These are phyloP conservation scores for Parauchenoglanis ngamensis DNA, from an alignment of 2,797 vertebrate species.

Conservation along the genomic window DNA sequence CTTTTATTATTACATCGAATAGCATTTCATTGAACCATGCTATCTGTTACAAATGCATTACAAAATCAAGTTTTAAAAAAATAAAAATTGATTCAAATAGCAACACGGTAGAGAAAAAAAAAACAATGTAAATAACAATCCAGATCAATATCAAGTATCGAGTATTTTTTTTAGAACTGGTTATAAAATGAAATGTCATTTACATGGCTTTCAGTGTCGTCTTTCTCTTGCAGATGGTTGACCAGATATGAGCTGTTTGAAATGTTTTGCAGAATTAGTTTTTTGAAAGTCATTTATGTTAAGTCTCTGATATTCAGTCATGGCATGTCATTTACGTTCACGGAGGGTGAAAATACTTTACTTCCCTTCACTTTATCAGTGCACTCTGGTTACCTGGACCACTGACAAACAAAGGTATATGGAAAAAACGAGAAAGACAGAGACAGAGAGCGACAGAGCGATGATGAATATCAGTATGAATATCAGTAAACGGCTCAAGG, in stretches of 20 bases:
- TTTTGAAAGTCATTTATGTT: neutral
- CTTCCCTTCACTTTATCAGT: neutral
- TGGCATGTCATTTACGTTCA: neutral
- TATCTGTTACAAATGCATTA: no score
- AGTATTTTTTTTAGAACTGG: neutral
- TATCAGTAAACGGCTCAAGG: constrained; percentile 43
- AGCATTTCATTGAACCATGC: no score
- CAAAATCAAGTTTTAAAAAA: no score
- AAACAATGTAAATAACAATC: neutral
- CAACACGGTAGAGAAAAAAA: no score
- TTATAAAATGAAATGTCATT: neutral
- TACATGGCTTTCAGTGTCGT: neutral
- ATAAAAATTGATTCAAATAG: no score
- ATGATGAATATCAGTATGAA: neutral
- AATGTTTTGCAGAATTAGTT: no score
- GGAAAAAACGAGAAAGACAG: neutral
- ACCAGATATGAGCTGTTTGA: neutral
- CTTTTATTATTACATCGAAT: no score
- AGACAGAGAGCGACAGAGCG: neutral
- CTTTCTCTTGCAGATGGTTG: neutral
- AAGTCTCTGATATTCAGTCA: neutral
- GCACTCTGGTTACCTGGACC: neutral
- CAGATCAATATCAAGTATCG: neutral
- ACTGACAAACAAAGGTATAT: neutral
- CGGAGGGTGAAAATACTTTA: neutral